Conservation (phyloP, 2,888 invertebrate species). For the Meiosimyza platycephala region DNA sequence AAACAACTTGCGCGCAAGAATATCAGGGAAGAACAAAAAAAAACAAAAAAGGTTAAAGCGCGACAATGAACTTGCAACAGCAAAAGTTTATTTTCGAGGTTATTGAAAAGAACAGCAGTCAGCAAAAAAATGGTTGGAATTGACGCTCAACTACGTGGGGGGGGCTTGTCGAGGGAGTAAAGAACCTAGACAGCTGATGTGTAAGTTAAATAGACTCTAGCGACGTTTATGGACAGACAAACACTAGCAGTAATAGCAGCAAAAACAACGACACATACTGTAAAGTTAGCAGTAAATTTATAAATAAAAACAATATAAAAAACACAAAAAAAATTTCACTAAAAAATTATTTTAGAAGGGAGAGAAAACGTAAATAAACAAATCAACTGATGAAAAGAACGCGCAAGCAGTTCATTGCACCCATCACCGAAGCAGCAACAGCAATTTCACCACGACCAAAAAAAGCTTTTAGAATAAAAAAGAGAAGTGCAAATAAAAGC, state of each 20-base stretch:
- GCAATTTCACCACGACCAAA: not conserved
- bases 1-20: not conserved
- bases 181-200: not conserved
- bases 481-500: constrained; percentile 1
- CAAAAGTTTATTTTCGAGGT: constrained; percentile 31
- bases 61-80: constrained; percentile 32
- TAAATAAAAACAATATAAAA: not conserved
- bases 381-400: too few species aligned
- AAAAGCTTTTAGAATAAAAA: not conserved
- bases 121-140: not conserved
- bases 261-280: not conserved
- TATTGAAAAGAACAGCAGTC: constrained; percentile 11
- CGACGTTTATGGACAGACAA: not conserved
- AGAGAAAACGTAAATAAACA: not conserved
- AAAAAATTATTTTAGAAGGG: not conserved
- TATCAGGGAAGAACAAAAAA: not conserved
- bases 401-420: constrained; percentile 1
- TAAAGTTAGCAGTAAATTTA: not conserved
- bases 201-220: too few species aligned
- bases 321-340: not conserved
- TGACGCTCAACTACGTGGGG: not conserved
- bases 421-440: not conserved
- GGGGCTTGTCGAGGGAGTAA: not conserved
- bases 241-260: not conserved
- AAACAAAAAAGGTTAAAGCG: constrained; percentile 24